Percentiles rank a stretch among this genome's conserved stretches.
Conservation (phyloP, 2,797 vertebrate species). For the Hapalemur alaotrensis region DNA sequence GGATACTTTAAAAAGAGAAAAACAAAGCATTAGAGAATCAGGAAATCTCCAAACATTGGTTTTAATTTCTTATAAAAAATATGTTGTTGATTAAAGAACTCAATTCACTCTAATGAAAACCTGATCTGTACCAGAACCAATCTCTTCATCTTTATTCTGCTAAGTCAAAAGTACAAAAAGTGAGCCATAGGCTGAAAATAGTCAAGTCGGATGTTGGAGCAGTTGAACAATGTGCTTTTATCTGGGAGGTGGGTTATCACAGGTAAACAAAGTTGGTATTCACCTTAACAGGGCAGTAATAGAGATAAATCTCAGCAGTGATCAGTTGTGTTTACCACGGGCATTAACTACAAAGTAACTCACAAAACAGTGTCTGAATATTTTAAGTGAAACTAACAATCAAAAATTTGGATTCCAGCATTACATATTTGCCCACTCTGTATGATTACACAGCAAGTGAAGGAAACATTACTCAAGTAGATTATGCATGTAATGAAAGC, state of each 20-base stretch:
- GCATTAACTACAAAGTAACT: slow-evolving; percentile 38
- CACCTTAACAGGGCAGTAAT: neutral
- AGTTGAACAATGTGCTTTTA: slow-evolving; percentile 2
- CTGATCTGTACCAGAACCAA: neutral
- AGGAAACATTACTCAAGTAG: slow-evolving; percentile 31
- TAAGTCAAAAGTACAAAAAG: slow-evolving; percentile 43
- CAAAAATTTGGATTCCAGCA: neutral
- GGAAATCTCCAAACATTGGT: neutral
- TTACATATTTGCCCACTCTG: neutral
- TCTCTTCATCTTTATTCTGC: slow-evolving; percentile 34
- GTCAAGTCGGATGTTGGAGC: neutral
- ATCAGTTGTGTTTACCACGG: neutral
- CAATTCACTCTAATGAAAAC: slow-evolving; percentile 29
- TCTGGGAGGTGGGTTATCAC: slow-evolving; percentile 16
- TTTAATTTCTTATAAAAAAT: slow-evolving; percentile 65
- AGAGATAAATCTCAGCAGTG: neutral
- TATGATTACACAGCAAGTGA: slow-evolving; percentile 36
- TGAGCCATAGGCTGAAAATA: neutral
- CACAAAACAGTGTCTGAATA: neutral
- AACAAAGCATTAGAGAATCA: slow-evolving; percentile 35
- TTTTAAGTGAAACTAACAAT: slow-evolving; percentile 26
- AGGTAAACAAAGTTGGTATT: slow-evolving; percentile 45
- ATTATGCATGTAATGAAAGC: neutral
- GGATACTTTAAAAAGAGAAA: slow-evolving; percentile 45
- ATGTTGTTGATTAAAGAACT: slow-evolving; percentile 41